Base-by-base conservation (phyloP, 2,888 invertebrate genomes). In the Deilephila elpenor region DNA sequence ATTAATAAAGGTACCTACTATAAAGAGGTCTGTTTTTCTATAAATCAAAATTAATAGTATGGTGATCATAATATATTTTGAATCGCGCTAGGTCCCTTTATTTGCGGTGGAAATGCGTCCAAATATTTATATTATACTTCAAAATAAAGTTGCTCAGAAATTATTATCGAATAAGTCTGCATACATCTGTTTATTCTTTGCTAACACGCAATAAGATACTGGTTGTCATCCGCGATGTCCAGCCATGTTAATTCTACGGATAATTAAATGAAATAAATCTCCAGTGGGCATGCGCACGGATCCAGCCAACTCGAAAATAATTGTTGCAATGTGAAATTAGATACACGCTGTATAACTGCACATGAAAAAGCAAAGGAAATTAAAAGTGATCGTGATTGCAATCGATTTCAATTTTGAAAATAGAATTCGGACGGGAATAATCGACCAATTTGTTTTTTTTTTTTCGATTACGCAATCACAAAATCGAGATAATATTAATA, bases 191-290 rank as follows among this genome's bases (percentile, higher is more conserved):
- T n/a, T 82, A 80, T 17, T 86, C 83, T 82, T 74, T 84, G 82
- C 77, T 72, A 37, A 77, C 76, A 75, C 76, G 74, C 73, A 72
- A 74, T 76, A 74, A 61, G 77, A 81, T 79, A 81, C 75, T 44
- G 75, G 75, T 75, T 83, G 79, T 79, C 80, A 82, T 80, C 80
- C 71, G 75, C 78, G 83, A 83, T 83, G 82, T 82, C 82, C 82
- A 78, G 77, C 75, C 76, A 76, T 71, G 74, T 80, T 78, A 80
- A 79, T 77, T 77, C 74, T 75, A 73, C 79, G 77, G 79, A 76
- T 80, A 83, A 83, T 84, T 79, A 82, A 80, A 82, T 67, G 67
- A 79, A 71, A 79, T 76, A 83, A 82, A 77, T 75, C 59, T 78
- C 75, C 7, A 70, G 29, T 70, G 56, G 29, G 51, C 32, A 34